phyloP scores from a whole-genome alignment of 1,140 invertebrate genomes.

The Popillia japonica region DNA sequence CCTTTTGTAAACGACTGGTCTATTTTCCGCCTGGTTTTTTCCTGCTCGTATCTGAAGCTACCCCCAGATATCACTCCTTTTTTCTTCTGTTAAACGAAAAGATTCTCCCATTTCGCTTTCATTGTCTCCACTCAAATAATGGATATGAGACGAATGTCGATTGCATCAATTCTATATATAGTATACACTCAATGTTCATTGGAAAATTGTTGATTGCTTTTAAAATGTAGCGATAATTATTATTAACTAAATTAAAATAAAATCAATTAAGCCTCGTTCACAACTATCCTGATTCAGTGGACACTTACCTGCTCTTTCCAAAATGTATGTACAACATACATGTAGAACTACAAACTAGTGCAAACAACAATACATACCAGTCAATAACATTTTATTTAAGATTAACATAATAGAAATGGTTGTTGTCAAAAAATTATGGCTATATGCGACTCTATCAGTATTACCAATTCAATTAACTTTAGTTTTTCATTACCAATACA shows the following conservation, averaged over 20 bases:
- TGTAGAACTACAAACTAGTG: too few species aligned
- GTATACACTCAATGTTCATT: background rate
- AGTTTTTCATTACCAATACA: too few species aligned
- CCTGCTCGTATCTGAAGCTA: background rate
- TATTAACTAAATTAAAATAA: background rate
- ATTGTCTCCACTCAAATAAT: background rate
- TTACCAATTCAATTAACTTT: too few species aligned
- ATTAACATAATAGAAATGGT: too few species aligned
- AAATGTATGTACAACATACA: too few species aligned
- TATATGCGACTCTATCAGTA: too few species aligned
- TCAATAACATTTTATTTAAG: too few species aligned
- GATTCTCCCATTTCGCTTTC: background rate
- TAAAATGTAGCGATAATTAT: background rate
- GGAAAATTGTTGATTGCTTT: background rate
- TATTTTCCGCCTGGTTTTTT: background rate
- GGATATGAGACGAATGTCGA: background rate
- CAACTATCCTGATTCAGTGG: background rate
- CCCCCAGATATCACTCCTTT: background rate
- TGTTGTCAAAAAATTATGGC: too few species aligned
- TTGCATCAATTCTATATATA: background rate
- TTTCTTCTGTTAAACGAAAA: background rate
- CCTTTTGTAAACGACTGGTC: constrained; percentile 17
- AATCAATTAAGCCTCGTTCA: too few species aligned
- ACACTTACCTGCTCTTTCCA: background rate
- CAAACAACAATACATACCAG: too few species aligned